Conservation (phyloP, 1,140 invertebrate genomes). For the Heliconius melpomene region DNA sequence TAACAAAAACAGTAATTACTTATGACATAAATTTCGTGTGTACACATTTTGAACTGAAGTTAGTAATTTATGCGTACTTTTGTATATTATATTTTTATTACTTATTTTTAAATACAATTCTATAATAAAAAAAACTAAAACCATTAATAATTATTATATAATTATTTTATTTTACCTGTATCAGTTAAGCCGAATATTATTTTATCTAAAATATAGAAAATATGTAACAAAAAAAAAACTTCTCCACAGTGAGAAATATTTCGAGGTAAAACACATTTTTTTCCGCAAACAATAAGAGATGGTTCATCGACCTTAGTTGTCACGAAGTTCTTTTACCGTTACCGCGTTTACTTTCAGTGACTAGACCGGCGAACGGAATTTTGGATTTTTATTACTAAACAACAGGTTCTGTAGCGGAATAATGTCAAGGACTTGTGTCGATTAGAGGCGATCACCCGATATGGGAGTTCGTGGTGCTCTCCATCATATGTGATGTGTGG, state of each 20-base stretch:
- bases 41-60: too few relatives aligned
- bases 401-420: slow-evolving; percentile 28
- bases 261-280: slow-evolving; percentile 36
- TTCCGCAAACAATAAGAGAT: slow-evolving; percentile 59
- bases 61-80: too few relatives aligned
- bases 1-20: too few relatives aligned
- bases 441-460: neutral
- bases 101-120: too few relatives aligned
- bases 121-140: too few relatives aligned
- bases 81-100: too few relatives aligned
- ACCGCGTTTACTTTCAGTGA: slow-evolving; percentile 48
- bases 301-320: slow-evolving; percentile 56
- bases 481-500: neutral
- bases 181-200: neutral
- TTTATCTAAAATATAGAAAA: neutral
- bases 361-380: slow-evolving; percentile 42
- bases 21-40: too few relatives aligned
- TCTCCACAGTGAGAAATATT: neutral
- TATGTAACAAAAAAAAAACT: neutral
- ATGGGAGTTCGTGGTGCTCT: neutral
- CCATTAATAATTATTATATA: too few relatives aligned
- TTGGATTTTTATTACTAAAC: slow-evolving; percentile 33
- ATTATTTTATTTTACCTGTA: too few relatives aligned
- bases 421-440: slow-evolving; percentile 26
- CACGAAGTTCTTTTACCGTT: slow-evolving; percentile 51